A percentile compares a stretch with the other conserved stretches of the same genome.
Conservation (phyloP, 2,113 vertebrate species). For the Ptilorrhoa leucosticta region DNA sequence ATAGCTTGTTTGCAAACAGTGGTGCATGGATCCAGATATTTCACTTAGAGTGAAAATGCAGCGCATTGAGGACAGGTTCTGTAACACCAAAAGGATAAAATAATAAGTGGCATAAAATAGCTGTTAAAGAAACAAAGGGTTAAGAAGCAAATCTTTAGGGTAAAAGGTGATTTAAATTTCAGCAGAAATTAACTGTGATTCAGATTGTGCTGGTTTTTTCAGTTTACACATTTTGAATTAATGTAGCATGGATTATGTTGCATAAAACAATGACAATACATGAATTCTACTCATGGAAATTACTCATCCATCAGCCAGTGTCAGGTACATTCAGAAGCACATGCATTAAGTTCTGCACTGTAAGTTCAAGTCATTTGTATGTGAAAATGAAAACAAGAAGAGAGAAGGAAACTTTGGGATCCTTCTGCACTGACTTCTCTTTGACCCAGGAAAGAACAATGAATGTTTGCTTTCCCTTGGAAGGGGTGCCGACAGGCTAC, state of each 20-base stretch:
- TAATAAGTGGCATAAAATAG: not conserved
- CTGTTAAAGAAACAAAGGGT: not conserved
- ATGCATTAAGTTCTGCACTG: not conserved
- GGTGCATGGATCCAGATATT: not conserved
- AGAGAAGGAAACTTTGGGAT: constrained; percentile 20
- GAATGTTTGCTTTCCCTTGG: constrained; percentile 62
- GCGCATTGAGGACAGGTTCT: not conserved
- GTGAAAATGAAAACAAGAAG: not conserved
- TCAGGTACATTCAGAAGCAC: constrained; percentile 14
- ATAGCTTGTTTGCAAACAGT: not conserved
- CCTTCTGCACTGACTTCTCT: constrained; percentile 46
- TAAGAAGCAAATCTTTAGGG: not conserved
- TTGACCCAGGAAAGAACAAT: constrained; percentile 54
- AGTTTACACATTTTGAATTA: constrained; percentile 25
- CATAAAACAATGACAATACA: constrained; percentile 1
- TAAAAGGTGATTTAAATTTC: not conserved
- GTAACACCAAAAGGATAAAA: not conserved
- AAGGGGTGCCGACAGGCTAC: constrained; percentile 53
- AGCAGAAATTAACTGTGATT: not conserved
- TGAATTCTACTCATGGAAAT: not conserved
- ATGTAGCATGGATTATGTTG: constrained; percentile 17
- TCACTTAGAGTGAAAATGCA: not conserved
- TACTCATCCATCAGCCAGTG: constrained; percentile 12
- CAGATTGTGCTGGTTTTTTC: not conserved
- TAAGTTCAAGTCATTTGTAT: not conserved